Conservation (phyloP, 2,113 vertebrate genomes). For the Antechinus stuartii region DNA sequence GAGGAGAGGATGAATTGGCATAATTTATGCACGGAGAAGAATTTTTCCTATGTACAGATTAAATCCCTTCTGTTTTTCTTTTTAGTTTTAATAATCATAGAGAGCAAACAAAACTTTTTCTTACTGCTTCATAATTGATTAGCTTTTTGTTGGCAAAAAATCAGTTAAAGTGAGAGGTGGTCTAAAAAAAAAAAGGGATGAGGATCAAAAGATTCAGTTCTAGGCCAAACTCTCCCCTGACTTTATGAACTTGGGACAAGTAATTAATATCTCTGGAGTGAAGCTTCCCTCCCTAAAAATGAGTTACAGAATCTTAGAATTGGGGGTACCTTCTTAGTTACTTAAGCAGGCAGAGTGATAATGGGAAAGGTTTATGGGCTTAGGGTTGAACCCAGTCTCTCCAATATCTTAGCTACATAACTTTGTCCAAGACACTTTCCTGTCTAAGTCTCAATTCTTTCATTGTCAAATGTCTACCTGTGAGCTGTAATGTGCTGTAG, state of each 20-base stretch:
- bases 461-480: not conserved
- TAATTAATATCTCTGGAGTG: not conserved
- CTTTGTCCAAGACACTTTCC: not conserved
- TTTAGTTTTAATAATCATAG: not conserved
- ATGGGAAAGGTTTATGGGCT: not conserved
- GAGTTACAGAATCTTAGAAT: too few species aligned
- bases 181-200: not conserved
- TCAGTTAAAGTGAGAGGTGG: not conserved
- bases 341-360: too few species aligned
- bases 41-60: too few species aligned
- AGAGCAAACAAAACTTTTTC: not conserved
- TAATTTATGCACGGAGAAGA: not conserved
- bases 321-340: too few species aligned
- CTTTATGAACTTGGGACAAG: not conserved
- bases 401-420: not conserved
- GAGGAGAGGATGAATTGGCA: not conserved
- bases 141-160: not conserved
- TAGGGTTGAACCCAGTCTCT: not conserved
- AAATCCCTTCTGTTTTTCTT: too few species aligned
- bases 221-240: not conserved
- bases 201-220: not conserved
- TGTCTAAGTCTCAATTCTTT: not conserved
- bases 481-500: not conserved
- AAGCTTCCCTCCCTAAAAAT: not conserved
- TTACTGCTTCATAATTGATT: not conserved